phyloP scores from a whole-genome alignment of 1,140 invertebrate species.

The Trinorchestia longiramus region DNA sequence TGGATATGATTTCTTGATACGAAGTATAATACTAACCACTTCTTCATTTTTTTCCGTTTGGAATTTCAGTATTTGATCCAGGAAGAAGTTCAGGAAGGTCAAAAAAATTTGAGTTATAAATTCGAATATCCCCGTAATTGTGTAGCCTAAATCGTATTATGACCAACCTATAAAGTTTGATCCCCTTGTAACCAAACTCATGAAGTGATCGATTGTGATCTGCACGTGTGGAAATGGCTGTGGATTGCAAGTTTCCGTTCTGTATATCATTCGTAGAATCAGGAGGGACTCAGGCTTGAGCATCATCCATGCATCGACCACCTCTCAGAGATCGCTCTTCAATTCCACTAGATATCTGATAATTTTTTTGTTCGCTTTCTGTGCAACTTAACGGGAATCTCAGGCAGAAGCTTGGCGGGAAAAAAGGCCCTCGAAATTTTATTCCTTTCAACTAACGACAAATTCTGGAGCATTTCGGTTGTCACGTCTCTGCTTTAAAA shows the following conservation, averaged over 20 bases:
- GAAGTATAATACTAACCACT: neutral
- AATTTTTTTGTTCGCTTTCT: neutral
- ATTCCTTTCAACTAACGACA: neutral
- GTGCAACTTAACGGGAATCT: neutral
- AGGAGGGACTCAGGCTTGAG: neutral
- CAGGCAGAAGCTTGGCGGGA: neutral
- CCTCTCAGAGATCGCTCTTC: neutral
- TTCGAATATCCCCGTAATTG: neutral
- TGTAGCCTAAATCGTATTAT: neutral
- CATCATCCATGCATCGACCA: neutral
- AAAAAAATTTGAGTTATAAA: neutral
- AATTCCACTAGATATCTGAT: neutral
- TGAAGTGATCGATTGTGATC: neutral
- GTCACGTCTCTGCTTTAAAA: neutral
- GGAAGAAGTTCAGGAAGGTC: neutral
- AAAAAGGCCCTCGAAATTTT: neutral
- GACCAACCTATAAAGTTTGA: neutral
- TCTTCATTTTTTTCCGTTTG: neutral
- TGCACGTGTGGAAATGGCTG: neutral
- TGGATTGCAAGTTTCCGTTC: neutral
- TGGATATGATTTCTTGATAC: neutral
- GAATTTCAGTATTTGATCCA: neutral
- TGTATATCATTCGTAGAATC: neutral
- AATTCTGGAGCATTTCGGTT: neutral
- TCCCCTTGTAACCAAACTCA: neutral